These are phyloP conservation scores for Plotosus lineatus DNA, from an alignment of 2,113 vertebrate genomes.

Conservation along the genomic window DNA sequence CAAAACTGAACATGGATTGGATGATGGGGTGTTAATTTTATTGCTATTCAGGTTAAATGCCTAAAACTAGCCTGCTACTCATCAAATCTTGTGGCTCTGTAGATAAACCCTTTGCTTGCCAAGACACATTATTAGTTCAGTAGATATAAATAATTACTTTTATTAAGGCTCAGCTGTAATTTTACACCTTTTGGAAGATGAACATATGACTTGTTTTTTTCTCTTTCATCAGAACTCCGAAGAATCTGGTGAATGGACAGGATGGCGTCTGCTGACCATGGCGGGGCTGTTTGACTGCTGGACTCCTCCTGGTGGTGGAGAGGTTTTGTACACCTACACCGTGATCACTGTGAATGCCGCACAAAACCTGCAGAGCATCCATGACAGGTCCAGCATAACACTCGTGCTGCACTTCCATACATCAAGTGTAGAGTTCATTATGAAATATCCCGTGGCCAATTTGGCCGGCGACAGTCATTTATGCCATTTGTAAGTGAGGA, in stretches of 20 bases:
- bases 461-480: background rate
- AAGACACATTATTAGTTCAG: background rate
- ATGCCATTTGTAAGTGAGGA: background rate
- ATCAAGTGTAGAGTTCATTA: background rate
- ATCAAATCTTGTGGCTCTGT: background rate
- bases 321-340: conserved; percentile 84
- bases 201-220: conserved; percentile 33
- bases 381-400: conserved; percentile 75
- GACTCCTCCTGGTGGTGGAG: conserved; percentile 82
- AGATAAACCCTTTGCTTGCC: background rate
- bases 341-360: conserved; percentile 90
- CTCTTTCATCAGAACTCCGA: conserved; percentile 57
- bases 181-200: background rate
- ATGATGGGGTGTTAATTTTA: background rate
- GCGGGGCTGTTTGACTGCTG: conserved; percentile 97
- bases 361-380: conserved; percentile 80
- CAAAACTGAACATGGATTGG: background rate
- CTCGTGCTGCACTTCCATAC: background rate
- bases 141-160: background rate
- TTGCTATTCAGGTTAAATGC: background rate
- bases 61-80: background rate
- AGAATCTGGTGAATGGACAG: conserved; percentile 71
- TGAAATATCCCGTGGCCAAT: too few species aligned
- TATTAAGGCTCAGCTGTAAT: background rate
- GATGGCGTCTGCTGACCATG: conserved; percentile 88